Evolutionary conservation across 2,888 invertebrate species (phyloP).

Genomic region (Noctua fimbriata): DNA sequence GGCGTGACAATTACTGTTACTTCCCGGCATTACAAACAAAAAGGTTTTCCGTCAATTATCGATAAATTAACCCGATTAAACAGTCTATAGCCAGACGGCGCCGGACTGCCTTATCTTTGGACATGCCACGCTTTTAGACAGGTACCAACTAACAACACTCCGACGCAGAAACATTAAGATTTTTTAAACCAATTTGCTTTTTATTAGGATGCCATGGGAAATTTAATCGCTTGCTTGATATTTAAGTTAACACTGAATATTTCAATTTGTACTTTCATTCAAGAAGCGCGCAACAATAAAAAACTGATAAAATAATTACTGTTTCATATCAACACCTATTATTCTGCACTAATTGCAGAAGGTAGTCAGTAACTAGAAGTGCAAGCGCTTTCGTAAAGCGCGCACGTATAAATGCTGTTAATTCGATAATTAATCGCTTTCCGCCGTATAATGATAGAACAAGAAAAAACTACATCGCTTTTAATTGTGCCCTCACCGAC

Average conservation of each 20-base stretch:
- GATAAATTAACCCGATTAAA: constrained; percentile 91
- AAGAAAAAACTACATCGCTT: constrained; percentile 60
- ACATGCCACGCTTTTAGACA: constrained; percentile 90
- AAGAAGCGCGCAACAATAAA: constrained; percentile 32
- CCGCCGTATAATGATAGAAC: constrained; percentile 56
- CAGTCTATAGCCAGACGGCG: constrained; percentile 88
- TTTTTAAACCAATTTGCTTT: constrained; percentile 87
- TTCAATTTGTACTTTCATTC: constrained; percentile 36
- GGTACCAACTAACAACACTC: constrained; percentile 84
- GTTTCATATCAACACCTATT: constrained; percentile 46
- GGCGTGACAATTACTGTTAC: constrained; percentile 91
- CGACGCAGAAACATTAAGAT: constrained; percentile 81
- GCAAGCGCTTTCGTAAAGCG: constrained; percentile 42
- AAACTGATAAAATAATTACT: constrained; percentile 29
- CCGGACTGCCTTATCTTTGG: constrained; percentile 87
- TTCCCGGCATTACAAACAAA: constrained; percentile 90
- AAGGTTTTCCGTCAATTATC: constrained; percentile 90
- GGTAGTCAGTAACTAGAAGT: constrained; percentile 9
- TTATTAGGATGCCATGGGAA: constrained; percentile 80
- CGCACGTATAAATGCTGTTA: constrained; percentile 61
- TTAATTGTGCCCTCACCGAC: constrained; percentile 63
- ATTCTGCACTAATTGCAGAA: constrained; percentile 45
- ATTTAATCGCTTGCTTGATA: constrained; percentile 55
- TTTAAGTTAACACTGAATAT: constrained; percentile 35
- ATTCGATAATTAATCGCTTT: constrained; percentile 66